Evolutionary conservation across 2,113 vertebrate species (phyloP).

Genomic region (Tiliqua scincoides): DNA sequence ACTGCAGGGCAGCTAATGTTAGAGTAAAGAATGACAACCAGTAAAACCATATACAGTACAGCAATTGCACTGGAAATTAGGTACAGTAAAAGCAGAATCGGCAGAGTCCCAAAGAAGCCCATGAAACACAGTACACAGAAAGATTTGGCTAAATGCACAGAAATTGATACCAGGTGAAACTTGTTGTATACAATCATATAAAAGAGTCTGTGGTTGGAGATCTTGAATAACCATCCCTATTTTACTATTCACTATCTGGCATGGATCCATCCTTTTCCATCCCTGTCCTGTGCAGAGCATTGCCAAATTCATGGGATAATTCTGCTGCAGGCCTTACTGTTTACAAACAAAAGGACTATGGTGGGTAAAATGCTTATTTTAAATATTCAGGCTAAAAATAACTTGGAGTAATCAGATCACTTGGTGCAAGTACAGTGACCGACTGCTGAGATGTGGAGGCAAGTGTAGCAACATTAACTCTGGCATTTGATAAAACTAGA

Average conservation of each 20-base stretch:
- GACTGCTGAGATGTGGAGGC: not conserved
- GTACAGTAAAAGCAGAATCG: too few species aligned
- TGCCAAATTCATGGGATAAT: not conserved
- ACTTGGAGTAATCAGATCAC: not conserved
- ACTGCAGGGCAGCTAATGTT: too few species aligned
- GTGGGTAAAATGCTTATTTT: not conserved
- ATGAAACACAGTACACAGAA: too few species aligned
- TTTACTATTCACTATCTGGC: not conserved
- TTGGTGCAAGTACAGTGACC: fast-evolving
- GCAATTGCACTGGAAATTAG: too few species aligned
- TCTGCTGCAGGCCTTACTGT: not conserved
- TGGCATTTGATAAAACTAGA: not conserved
- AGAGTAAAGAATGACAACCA: too few species aligned
- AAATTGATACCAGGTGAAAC: too few species aligned
- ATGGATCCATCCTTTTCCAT: not conserved
- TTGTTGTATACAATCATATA: not conserved
- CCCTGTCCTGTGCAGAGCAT: not conserved
- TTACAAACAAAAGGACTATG: slow-evolving; percentile 21
- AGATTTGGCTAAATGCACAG: too few species aligned
- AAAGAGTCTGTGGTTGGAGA: not conserved
- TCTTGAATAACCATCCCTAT: not conserved
- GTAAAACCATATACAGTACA: too few species aligned
- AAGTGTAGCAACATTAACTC: fast-evolving
- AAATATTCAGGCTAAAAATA: not conserved
- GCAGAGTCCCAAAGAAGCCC: too few species aligned